These are phyloP conservation scores for Drosophila teissieri DNA, from an alignment of 1,140 invertebrate species.

Conservation along the genomic window DNA sequence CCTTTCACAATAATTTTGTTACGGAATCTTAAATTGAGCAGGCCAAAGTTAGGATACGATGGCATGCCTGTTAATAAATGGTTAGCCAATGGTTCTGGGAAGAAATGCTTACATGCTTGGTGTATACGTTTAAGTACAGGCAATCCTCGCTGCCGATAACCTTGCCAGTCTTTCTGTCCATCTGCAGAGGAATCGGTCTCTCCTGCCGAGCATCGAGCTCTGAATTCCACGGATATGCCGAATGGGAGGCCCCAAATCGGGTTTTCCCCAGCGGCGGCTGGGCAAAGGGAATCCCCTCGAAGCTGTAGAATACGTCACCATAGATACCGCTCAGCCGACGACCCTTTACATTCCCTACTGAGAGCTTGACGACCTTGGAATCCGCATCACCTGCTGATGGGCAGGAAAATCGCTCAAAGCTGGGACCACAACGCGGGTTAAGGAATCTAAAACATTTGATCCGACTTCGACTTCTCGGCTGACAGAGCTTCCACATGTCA, in stretches of 20 bases:
- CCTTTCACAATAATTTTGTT: no score
- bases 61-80: no score
- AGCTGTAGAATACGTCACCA: conserved; percentile 75
- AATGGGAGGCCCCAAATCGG: conserved; percentile 86
- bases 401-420: background rate
- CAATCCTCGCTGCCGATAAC: conserved; percentile 68
- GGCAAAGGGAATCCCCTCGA: conserved; percentile 88
- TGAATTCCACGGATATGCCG: conserved; percentile 85
- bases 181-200: conserved; percentile 40
- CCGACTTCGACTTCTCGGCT: conserved; percentile 7
- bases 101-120: conserved; percentile 60
- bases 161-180: conserved; percentile 4
- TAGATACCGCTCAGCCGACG: conserved; percentile 44
- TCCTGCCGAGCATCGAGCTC: conserved; percentile 83
- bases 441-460: conserved; percentile 19
- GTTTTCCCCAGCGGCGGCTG: conserved; percentile 87
- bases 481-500: conserved; percentile 65
- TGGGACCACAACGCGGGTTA: conserved; percentile 84
- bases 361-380: conserved; percentile 52
- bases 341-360: conserved; percentile 66
- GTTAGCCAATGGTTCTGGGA: no score
- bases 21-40: no score
- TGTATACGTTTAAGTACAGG: conserved; percentile 64
- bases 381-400: background rate
- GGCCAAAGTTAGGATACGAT: no score